phyloP scores from a whole-genome alignment of 2,888 invertebrate genomes.

The Clunio marinus region DNA sequence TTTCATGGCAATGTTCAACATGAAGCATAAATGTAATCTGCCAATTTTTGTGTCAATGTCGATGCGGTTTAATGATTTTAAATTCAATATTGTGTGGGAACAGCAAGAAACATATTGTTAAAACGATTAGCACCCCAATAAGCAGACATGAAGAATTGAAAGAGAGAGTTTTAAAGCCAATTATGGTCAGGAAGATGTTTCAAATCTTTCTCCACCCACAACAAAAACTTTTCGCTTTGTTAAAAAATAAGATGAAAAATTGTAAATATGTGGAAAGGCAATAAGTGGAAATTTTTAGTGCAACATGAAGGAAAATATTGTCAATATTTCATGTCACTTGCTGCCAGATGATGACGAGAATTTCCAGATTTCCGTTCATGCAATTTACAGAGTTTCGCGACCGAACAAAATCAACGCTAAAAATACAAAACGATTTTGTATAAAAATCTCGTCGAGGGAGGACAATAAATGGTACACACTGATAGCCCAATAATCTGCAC shows the following conservation, averaged over 20 bases:
- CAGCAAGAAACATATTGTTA: constrained; percentile 26
- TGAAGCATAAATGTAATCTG: neutral
- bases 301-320: constrained; percentile 38
- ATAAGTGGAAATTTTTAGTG: constrained; percentile 11
- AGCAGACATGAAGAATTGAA: too few relatives aligned
- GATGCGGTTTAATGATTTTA: constrained; percentile 31
- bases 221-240: too few relatives aligned
- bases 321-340: constrained; percentile 31
- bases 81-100: neutral
- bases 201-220: too few relatives aligned
- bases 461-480: constrained; percentile 38
- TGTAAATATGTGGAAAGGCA: neutral
- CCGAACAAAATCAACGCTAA: neutral
- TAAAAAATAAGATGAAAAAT: neutral
- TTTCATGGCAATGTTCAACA: constrained; percentile 8
- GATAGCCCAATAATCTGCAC: constrained; percentile 40
- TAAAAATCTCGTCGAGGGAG: constrained; percentile 23
- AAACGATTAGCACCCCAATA: constrained; percentile 38
- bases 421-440: neutral
- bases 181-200: constrained; percentile 19
- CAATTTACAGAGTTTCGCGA: neutral
- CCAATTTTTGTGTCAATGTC: constrained; percentile 7
- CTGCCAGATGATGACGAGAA: constrained; percentile 37
- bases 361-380: neutral
- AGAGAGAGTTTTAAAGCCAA: constrained; percentile 13